Evolutionary conservation across 2,113 vertebrate species (phyloP).

Genomic region (Trachemys scripta): DNA sequence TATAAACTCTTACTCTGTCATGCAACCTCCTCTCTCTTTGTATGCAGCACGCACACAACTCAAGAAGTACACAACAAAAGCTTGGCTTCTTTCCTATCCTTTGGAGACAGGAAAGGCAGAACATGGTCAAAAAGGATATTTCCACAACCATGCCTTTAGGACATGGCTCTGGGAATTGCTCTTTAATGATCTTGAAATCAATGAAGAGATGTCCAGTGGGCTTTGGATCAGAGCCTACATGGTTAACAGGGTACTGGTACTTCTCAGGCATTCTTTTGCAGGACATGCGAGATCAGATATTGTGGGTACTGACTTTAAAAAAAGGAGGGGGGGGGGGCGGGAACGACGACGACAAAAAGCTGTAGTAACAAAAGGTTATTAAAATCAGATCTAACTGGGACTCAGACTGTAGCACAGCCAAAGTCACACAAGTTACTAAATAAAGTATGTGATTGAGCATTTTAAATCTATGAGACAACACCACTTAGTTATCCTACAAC

Average conservation of each 20-base stretch:
- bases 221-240: neutral
- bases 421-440: neutral
- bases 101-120: neutral
- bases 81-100: accelerated
- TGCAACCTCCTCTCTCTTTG: accelerated
- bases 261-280: neutral
- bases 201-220: accelerated
- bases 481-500: accelerated
- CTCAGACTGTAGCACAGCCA: accelerated
- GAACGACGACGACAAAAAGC: neutral
- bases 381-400: neutral
- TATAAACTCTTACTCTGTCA: accelerated
- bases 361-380: neutral
- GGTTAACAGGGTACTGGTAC: accelerated
- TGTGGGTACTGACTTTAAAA: accelerated
- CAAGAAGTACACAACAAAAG: neutral
- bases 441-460: neutral
- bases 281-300: accelerated
- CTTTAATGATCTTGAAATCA: accelerated
- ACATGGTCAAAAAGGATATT: too few relatives aligned
- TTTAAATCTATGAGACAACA: accelerated
- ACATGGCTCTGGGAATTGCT: neutral
- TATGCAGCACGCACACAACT: accelerated
- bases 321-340: accelerated
- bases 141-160: accelerated